These are phyloP conservation scores for Amblyopsis rosae DNA, from an alignment of 2,113 vertebrate species.

Conservation along the genomic window DNA sequence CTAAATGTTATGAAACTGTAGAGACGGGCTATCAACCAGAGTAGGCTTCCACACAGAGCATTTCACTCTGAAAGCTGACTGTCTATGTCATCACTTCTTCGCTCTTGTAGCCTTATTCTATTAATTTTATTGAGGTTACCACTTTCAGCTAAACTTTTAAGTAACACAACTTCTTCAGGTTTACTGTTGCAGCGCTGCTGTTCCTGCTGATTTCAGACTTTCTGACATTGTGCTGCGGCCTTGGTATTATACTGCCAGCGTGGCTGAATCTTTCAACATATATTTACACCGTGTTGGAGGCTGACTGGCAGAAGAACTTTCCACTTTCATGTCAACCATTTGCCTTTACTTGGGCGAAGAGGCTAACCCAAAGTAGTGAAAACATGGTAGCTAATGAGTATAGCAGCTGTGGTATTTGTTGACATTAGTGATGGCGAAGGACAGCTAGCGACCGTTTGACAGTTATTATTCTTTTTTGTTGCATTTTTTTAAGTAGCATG, in stretches of 20 bases:
- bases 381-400: slow-evolving; percentile 3
- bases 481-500: background rate
- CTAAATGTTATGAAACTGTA: no score
- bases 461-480: background rate
- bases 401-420: background rate
- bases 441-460: slow-evolving; percentile 11
- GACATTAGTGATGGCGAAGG: slow-evolving; percentile 2
- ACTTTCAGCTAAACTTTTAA: no score
- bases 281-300: background rate
- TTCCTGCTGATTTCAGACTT: slow-evolving; percentile 44
- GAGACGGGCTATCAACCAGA: no score
- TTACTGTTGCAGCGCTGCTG: slow-evolving; percentile 31
- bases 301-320: slow-evolving; percentile 10
- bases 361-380: slow-evolving; percentile 12
- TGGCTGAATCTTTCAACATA: slow-evolving; percentile 42
- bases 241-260: slow-evolving; percentile 31
- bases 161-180: slow-evolving; percentile 10
- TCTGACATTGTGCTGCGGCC: slow-evolving; percentile 55
- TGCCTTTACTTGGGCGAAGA: background rate
- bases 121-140: background rate
- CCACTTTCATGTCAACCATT: slow-evolving; percentile 23
- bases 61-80: no score
- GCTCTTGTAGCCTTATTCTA: no score
- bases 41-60: no score
- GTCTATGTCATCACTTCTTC: no score